Conservation (phyloP, 2,888 invertebrate species). For the Lasius platythorax region DNA sequence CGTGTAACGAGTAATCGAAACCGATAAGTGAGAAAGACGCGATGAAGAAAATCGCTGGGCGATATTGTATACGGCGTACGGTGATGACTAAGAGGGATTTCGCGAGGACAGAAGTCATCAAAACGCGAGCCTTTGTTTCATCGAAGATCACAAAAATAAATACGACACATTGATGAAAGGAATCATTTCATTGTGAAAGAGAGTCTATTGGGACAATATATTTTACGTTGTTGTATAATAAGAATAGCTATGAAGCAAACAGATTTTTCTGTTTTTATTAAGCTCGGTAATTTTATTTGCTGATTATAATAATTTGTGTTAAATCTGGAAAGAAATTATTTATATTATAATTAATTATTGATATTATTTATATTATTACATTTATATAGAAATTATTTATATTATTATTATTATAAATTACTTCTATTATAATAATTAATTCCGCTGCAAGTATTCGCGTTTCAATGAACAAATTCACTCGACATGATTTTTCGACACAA, state of each 20-base stretch:
- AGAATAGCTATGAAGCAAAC: not conserved
- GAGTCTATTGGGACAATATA: not conserved
- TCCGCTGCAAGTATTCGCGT: not conserved
- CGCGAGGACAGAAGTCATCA: not conserved
- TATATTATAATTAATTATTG: no score
- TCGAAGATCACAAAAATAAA: not conserved
- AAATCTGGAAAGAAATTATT: not conserved
- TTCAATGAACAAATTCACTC: not conserved
- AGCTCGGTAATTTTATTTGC: not conserved
- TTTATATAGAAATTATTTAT: no score
- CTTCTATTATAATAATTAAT: not conserved
- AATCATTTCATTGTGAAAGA: not conserved
- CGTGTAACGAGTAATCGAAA: slow-evolving; percentile 1
- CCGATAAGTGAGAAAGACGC: slow-evolving; percentile 13
- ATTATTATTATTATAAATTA: no score
- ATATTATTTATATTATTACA: no score
- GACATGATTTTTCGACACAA: not conserved
- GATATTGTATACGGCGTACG: not conserved
- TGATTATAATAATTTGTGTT: not conserved
- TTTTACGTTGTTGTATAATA: not conserved
- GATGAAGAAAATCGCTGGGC: slow-evolving; percentile 16
- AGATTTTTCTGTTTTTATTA: not conserved
- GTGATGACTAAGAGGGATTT: not conserved
- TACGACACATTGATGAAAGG: not conserved
- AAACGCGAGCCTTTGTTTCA: not conserved